Percentiles rank a stretch among this genome's conserved stretches.
Evolutionary conservation across 2,113 vertebrate species (phyloP).

Genomic region (Pseudorhombus dupliciocellatus): DNA sequence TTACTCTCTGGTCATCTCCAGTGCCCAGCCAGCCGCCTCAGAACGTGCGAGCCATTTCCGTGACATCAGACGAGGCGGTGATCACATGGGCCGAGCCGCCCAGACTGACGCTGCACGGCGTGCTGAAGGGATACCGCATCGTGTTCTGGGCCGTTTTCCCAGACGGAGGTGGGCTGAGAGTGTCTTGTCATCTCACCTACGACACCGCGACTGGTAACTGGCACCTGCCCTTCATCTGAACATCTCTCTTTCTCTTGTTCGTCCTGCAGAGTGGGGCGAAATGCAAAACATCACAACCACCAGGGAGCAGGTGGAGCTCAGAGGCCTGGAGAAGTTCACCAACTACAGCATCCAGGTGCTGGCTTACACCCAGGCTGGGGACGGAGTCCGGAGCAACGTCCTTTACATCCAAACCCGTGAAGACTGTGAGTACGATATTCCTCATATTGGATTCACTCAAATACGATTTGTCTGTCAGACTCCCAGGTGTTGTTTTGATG

Average conservation of each 20-base stretch:
- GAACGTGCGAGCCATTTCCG: conserved; percentile 93
- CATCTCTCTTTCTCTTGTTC: neutral
- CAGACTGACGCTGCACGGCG: conserved; percentile 92
- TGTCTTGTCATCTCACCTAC: neutral
- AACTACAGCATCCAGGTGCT: conserved; percentile 98
- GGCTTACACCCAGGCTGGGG: conserved; percentile 96
- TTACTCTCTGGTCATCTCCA: conserved; percentile 59
- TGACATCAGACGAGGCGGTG: conserved; percentile 94
- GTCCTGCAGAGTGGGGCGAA: conserved; percentile 91
- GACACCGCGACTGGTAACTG: neutral
- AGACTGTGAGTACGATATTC: conserved; percentile 86
- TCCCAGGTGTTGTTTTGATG: too few relatives aligned
- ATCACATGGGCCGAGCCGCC: conserved; percentile 97
- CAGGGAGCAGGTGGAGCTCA: conserved; percentile 92
- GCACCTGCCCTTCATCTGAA: neutral
- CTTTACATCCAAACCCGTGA: conserved; percentile 96
- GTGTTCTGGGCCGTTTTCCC: conserved; percentile 92
- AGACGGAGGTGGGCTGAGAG: conserved; percentile 68
- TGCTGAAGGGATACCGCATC: conserved; percentile 95
- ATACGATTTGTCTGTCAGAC: too few relatives aligned
- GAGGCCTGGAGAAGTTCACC: conserved; percentile 96
- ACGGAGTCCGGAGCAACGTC: conserved; percentile 90
- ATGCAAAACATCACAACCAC: conserved; percentile 98
- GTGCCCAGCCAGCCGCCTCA: conserved; percentile 98
- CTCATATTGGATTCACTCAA: too few relatives aligned